A percentile compares a stretch with the other conserved stretches of the same genome.
phyloP scores from a whole-genome alignment of 2,113 vertebrate species.

The Epinephelus cyanopodus region DNA sequence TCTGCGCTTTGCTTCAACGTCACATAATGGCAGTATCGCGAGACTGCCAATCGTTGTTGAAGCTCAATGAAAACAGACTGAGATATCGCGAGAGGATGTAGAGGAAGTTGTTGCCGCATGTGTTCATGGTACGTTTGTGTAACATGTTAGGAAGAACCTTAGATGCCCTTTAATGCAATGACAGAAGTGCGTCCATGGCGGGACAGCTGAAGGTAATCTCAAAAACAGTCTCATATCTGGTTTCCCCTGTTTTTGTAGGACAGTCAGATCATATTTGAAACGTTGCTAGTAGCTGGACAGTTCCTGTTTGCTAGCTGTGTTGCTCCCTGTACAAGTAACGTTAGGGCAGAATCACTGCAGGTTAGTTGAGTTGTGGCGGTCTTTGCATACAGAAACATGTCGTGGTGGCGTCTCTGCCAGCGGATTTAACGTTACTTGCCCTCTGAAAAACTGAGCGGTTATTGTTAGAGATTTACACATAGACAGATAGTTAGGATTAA shows the following conservation, averaged over 20 bases:
- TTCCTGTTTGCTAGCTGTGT: neutral
- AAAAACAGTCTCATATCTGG: neutral
- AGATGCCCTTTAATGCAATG: slow-evolving; percentile 37
- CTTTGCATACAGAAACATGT: neutral
- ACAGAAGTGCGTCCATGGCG: slow-evolving; percentile 74
- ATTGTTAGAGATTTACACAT: neutral
- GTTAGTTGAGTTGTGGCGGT: too few species aligned
- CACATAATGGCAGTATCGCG: too few species aligned
- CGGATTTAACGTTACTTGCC: too few species aligned
- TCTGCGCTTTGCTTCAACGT: too few species aligned
- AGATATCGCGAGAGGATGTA: slow-evolving; percentile 75
- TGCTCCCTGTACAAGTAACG: neutral
- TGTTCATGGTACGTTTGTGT: slow-evolving; percentile 40
- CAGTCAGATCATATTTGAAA: fast-evolving
- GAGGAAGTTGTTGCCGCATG: slow-evolving; percentile 33
- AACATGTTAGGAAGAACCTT: slow-evolving; percentile 44
- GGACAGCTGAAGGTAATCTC: slow-evolving; percentile 82
- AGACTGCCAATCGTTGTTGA: too few species aligned
- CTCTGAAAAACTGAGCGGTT: too few species aligned
- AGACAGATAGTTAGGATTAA: neutral
- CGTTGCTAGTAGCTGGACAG: neutral
- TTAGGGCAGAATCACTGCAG: neutral
- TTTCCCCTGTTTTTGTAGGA: too few species aligned
- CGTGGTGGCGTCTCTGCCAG: neutral
- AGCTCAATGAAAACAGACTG: too few species aligned